Conservation (phyloP, 2,888 invertebrate species). For the Nemurella pictetii region DNA sequence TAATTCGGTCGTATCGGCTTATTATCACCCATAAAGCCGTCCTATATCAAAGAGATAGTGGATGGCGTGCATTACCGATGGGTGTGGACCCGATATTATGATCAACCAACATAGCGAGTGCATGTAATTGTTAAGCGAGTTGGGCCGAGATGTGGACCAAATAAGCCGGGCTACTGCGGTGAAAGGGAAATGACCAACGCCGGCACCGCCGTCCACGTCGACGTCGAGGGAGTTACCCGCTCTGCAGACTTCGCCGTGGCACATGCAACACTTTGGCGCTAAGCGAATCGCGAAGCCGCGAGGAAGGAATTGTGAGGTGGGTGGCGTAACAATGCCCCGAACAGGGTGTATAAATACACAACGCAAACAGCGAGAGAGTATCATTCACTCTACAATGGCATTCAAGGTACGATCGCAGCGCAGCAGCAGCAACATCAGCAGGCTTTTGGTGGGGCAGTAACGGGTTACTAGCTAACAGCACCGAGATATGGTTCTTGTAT, state of each 20-base stretch:
- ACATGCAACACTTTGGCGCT: not conserved
- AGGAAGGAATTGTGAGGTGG: not conserved
- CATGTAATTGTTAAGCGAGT: not conserved
- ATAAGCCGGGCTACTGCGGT: not conserved
- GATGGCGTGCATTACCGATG: not conserved
- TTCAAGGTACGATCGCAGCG: slow-evolving; percentile 17
- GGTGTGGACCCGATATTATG: not conserved
- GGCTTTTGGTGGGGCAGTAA: not conserved
- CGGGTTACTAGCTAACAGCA: no score
- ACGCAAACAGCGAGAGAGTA: not conserved
- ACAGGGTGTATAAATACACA: slow-evolving; percentile 13
- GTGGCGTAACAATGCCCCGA: not conserved
- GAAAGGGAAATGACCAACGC: not conserved
- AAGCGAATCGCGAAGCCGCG: no score
- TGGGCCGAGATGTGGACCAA: not conserved
- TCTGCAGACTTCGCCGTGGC: not conserved
- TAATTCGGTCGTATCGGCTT: not conserved
- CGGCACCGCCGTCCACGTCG: not conserved
- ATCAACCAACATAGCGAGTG: not conserved
- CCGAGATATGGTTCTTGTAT: no score
- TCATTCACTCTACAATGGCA: slow-evolving; percentile 25
- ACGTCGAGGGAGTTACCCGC: not conserved
- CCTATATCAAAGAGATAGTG: not conserved
- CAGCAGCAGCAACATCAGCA: no score
- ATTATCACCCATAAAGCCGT: not conserved